These are phyloP conservation scores for Caenorhabditis doughertyi DNA, from an alignment of 2,888 invertebrate species.

Conservation along the genomic window DNA sequence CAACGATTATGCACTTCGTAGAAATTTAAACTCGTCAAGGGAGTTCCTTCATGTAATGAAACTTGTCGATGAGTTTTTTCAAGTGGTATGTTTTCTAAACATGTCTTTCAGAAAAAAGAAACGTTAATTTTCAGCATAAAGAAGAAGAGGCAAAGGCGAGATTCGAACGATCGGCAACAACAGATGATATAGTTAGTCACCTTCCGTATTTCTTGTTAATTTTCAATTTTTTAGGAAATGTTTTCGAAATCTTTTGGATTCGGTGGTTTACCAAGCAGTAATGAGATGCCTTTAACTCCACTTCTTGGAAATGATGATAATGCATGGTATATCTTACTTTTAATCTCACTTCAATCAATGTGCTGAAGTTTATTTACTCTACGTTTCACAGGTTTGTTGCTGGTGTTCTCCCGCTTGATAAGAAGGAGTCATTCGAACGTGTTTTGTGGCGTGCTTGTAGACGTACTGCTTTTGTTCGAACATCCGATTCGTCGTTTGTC, in stretches of 20 bases:
- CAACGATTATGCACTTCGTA: conserved; percentile 71
- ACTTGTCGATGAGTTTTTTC: conserved; percentile 75
- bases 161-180: conserved; percentile 53
- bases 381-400: conserved; percentile 94
- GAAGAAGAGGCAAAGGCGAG: conserved; percentile 55
- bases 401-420: conserved; percentile 94
- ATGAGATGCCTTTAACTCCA: conserved; percentile 68
- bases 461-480: conserved; percentile 95
- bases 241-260: conserved; percentile 65
- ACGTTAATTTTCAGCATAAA: conserved; percentile 54
- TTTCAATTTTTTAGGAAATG: conserved; percentile 25
- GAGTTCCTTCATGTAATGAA: conserved; percentile 68
- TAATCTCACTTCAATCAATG: background rate
- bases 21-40: conserved; percentile 66
- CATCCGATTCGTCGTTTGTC: conserved; percentile 94
- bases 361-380: too few relatives aligned
- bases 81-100: conserved; percentile 66
- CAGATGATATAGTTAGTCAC: conserved; percentile 39
- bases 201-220: background rate
- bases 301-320: conserved; percentile 56
- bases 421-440: conserved; percentile 95
- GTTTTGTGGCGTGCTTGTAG: conserved; percentile 98
- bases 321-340: conserved; percentile 50
- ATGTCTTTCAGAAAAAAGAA: too few relatives aligned
- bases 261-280: conserved; percentile 36